Conservation (phyloP, 1,140 invertebrate genomes). For the Zaprionus lachaisei region DNA sequence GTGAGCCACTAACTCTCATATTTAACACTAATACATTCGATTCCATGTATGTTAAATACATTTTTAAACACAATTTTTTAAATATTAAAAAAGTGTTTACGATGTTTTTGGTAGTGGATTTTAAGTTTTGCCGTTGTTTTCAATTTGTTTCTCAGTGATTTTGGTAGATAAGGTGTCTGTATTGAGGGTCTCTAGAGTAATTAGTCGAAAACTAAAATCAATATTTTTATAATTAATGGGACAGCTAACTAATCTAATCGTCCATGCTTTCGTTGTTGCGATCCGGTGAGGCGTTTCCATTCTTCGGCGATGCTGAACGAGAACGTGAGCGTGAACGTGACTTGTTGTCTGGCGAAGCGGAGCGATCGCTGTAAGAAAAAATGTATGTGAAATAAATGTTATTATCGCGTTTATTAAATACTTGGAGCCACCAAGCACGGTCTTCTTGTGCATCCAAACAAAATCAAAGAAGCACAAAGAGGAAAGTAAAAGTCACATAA, state of each 20-base stretch:
- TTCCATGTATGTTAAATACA: conserved; percentile 18
- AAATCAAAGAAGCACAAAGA: conserved; percentile 75
- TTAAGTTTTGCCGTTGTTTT: conserved; percentile 33
- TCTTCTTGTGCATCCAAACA: conserved; percentile 65
- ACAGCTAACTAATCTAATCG: conserved; percentile 81
- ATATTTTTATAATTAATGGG: conserved; percentile 73
- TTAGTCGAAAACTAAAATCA: conserved; percentile 76
- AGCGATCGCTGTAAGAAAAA: conserved; percentile 85
- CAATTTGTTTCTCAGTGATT: conserved; percentile 28
- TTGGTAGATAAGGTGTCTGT: conserved; percentile 65
- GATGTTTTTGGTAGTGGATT: conserved; percentile 46
- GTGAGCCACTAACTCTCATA: conserved; percentile 1
- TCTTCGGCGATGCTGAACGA: conserved; percentile 83
- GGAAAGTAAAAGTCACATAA: conserved; percentile 33
- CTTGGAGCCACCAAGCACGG: conserved; percentile 54
- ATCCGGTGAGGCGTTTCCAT: conserved; percentile 84
- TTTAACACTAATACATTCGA: conserved; percentile 22
- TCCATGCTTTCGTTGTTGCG: conserved; percentile 81
- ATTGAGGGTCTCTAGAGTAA: conserved; percentile 59
- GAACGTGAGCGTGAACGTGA: conserved; percentile 85
- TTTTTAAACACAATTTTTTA: conserved; percentile 59
- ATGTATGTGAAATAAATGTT: conserved; percentile 24
- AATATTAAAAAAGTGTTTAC: conserved; percentile 62
- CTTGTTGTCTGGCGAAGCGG: conserved; percentile 83
- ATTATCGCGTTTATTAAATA: conserved; percentile 37